phyloP scores from a whole-genome alignment of 1,140 invertebrate genomes.

The Pinna nobilis region DNA sequence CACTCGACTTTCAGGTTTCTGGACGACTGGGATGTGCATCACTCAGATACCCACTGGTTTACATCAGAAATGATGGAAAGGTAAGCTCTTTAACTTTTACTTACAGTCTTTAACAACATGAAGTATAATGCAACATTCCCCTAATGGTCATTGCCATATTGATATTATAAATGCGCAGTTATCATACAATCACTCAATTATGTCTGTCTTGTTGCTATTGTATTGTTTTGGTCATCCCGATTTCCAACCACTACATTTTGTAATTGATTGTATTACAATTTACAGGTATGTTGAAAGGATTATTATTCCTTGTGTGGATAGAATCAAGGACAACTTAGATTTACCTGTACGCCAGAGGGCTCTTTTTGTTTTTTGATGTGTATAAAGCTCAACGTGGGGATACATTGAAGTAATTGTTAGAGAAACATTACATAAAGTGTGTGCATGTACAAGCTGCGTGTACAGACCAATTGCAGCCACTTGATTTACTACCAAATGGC shows the following conservation, averaged over 20 bases:
- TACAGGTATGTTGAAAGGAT: constrained; percentile 36
- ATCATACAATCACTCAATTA: no score
- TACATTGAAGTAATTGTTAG: constrained; percentile 4
- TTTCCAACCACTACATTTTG: no score
- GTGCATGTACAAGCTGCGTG: constrained; percentile 22
- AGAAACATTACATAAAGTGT: constrained; percentile 16
- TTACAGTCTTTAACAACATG: no score
- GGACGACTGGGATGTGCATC: constrained; percentile 38
- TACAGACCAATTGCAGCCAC: constrained; percentile 27
- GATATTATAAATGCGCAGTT: no score
- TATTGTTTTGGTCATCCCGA: no score
- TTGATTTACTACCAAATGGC: constrained; percentile 25
- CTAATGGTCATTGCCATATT: no score
- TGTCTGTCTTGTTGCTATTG: no score
- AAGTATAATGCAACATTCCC: no score
- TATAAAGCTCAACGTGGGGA: constrained; percentile 37
- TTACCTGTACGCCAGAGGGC: neutral
- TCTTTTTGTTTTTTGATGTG: constrained; percentile 42
- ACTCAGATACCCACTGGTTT: constrained; percentile 43
- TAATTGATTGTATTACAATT: no score
- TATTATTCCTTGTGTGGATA: constrained; percentile 27
- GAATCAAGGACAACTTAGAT: neutral
- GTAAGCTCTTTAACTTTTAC: no score
- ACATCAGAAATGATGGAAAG: constrained; percentile 33
- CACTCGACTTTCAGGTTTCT: constrained; percentile 38